phyloP scores from a whole-genome alignment of 2,113 vertebrate genomes.

The Cheirogaleus medius region DNA sequence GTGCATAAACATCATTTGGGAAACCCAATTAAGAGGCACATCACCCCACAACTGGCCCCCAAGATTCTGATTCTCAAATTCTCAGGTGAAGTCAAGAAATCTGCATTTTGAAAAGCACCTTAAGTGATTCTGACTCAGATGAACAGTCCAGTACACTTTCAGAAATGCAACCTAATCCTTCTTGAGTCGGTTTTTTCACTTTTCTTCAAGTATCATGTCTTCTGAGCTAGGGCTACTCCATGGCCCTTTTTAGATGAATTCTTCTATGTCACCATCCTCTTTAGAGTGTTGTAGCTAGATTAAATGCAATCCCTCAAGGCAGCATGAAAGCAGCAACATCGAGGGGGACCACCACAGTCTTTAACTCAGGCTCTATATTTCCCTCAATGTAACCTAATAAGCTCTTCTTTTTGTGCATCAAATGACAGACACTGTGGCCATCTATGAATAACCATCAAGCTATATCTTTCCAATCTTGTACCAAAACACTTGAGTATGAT shows the following conservation, averaged over 20 bases:
- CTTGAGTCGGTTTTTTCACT: background rate
- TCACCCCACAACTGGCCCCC: background rate
- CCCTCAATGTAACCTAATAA: background rate
- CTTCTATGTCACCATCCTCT: background rate
- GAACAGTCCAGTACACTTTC: background rate
- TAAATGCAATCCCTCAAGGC: background rate
- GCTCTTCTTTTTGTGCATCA: background rate
- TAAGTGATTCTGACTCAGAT: background rate
- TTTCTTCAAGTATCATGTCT: background rate
- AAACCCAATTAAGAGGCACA: background rate
- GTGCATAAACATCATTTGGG: background rate
- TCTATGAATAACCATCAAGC: constrained; percentile 27
- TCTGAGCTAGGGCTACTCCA: background rate
- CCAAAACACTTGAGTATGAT: constrained; percentile 30
- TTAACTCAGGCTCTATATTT: background rate
- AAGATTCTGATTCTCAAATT: background rate
- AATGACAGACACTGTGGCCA: background rate
- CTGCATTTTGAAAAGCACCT: background rate
- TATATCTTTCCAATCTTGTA: constrained; percentile 32
- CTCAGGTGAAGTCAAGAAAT: background rate
- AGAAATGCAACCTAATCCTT: background rate
- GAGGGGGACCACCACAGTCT: background rate
- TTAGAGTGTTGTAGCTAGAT: background rate
- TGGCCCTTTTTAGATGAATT: background rate
- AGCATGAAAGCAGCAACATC: background rate